A percentile compares a stretch with the other conserved stretches of the same genome.
phyloP scores from a whole-genome alignment of 2,113 vertebrate genomes.

The Rutilus rutilus region DNA sequence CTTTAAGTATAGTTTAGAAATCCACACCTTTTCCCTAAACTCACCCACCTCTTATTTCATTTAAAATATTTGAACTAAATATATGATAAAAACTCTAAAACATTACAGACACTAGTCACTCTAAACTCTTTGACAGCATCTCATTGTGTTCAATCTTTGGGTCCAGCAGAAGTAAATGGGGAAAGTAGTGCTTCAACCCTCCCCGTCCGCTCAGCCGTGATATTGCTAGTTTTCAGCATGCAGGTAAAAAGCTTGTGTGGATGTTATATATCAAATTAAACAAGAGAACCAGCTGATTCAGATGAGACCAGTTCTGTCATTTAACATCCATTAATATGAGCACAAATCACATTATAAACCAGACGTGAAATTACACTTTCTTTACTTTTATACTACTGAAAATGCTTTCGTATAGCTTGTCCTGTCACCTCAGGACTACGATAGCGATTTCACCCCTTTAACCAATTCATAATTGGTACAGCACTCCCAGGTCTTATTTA shows the following conservation, averaged over 20 bases:
- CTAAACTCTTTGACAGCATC: neutral
- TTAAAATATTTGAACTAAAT: neutral
- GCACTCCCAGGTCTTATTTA: neutral
- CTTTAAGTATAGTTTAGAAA: neutral
- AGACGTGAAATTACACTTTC: constrained; percentile 4
- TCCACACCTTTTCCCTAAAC: too few species aligned
- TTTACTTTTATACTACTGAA: neutral
- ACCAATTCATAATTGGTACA: neutral
- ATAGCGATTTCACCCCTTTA: neutral
- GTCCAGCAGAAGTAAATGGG: neutral
- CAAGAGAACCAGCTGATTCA: constrained; percentile 15
- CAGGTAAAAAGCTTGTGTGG: constrained; percentile 2
- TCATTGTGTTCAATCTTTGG: neutral
- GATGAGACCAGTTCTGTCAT: neutral
- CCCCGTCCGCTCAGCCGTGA: neutral
- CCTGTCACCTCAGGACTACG: neutral
- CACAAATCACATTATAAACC: constrained; percentile 12
- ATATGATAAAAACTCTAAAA: neutral
- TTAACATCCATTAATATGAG: constrained; percentile 2
- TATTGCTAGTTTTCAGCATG: neutral
- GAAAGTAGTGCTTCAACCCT: neutral
- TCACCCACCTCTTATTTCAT: neutral
- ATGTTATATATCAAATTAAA: constrained; percentile 10
- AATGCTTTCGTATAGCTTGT: neutral
- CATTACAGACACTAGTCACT: neutral